A percentile compares a stretch with the other conserved stretches of the same genome.
These are phyloP conservation scores for Trypoxylus dichotomus DNA, from an alignment of 1,140 invertebrate species.

Conservation along the genomic window DNA sequence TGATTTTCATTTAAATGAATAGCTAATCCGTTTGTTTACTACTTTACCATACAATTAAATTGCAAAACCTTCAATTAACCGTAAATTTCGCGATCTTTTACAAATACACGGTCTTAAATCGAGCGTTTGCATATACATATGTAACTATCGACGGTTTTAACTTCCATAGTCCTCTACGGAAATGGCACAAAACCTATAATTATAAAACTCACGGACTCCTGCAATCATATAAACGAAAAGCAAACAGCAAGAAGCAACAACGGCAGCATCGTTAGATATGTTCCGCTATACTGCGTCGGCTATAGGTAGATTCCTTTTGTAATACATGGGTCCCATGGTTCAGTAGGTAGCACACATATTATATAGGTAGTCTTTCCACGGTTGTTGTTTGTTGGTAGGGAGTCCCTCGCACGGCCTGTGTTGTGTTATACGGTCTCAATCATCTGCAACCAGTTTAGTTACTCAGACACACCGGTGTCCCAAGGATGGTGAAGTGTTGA, in stretches of 20 bases:
- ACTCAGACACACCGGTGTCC: conserved; percentile 6
- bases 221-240: not conserved
- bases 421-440: conserved; percentile 19
- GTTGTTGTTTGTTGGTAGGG: conserved; percentile 22
- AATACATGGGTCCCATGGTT: conserved; percentile 14
- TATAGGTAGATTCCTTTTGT: conserved; percentile 13
- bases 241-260: conserved; percentile 1
- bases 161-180: not conserved
- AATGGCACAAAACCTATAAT: conserved; percentile 12
- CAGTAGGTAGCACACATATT: conserved; percentile 21
- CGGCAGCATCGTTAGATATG: not conserved
- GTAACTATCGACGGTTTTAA: not conserved
- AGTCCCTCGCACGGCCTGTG: not conserved
- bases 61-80: not conserved
- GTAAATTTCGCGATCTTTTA: not conserved
- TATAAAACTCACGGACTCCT: not conserved
- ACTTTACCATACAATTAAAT: conserved; percentile 4
- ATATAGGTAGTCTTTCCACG: conserved; percentile 25
- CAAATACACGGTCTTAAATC: not conserved
- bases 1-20: not conserved
- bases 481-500: conserved; percentile 5
- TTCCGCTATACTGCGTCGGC: not conserved
- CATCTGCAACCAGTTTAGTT: conserved; percentile 23
- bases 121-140: not conserved
- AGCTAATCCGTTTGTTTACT: not conserved